Base-by-base conservation (phyloP, 2,113 vertebrate genomes). In the Cairina moschata region DNA sequence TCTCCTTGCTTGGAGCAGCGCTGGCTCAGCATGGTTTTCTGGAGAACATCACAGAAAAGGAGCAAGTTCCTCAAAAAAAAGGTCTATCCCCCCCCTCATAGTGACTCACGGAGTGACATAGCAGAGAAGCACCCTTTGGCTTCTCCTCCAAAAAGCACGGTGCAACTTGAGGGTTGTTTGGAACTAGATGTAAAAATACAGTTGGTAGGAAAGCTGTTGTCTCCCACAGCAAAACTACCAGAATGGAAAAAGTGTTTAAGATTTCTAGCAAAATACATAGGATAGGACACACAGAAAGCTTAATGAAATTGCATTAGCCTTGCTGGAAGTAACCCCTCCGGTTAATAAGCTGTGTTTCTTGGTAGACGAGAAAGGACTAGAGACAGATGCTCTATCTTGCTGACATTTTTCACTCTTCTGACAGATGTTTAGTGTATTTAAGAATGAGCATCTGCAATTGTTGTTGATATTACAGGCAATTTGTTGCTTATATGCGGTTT, bases 391-490 rank as follows among this genome's bases (percentile, higher is more conserved):
- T 93, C 38, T 8, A 18, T 58, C 78, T 91, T 83, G 89, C 29
- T 96, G 93, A 80, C 82, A 42, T 76, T 91, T 88, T 76, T 83
- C 91, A 76, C 80, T 69, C 69, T 50, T 79, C 82, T 69, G 78
- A 83, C 91, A 95, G 95, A 87, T 95, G 94, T 87, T 91, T 5
- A 73, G 91, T n/a, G 31, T 69, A 80, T 92, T 91, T 76, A 50
- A 85, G 81, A 88, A 86, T 0, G 26, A 93, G 91, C 94, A 87
- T 88, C 91, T 96, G 91, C 28, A 83, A 83, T 69, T 42, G 84
- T 42, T 96, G 96, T 91, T 92, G 96, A 83, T 90, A 91, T 90
- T 90, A 77, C 13, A 83, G 91, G 79, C 84, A 83, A 91, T 90
- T 95, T 94, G 95, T 76, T 85, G 93, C 94, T 92, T 88, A 59